Evolutionary conservation across 2,797 vertebrate genomes (phyloP), one percentile per base, ranked within the genome.

Genomic region (Vultur gryphus): DNA sequence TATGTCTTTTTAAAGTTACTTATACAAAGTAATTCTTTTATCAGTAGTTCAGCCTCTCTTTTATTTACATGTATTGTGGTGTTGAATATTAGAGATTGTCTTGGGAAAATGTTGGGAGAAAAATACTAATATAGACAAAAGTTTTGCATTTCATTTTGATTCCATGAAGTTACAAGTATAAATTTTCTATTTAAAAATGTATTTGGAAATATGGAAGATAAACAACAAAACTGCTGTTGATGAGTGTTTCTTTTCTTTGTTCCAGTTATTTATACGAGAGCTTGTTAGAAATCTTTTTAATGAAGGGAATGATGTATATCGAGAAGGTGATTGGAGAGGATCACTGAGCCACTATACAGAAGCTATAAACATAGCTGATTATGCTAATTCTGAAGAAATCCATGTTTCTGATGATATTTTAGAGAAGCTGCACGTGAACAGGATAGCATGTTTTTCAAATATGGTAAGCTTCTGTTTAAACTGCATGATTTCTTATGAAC

Each of bases 281-380:
- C 99, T 99, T 10, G 99, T 99, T 95, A 99, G 97, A 97, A 99
- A 99, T 97, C 98, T 99, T 91, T 99, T 99, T 91, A 99, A 99
- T 37, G 99, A 99, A 97, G 99, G 99, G 84, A 99, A 99, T 69
- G 99, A 99, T 16, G 98, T 99, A 6, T 99, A 99, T 96, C 98
- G 97, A 94, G 99, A 99, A 97, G 98, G 98, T 6, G 98, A 99
- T 24, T 99, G 99, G 99, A 98, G 98, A 10, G 98, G 98, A 92
- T 99, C 99, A 15, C 97, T 99, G 61, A 99, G 98, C 96, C 99
- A 99, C 95, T 99, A 99, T 95, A 99, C 99, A 0, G 99, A 99
- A 97, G 99, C 99, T 85, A 97, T 99, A 97, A 99, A 97, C 95
- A 98, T 99, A 95, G 98, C 99, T 8, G 99, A 99, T 39, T 99